Conservation (phyloP, 2,797 vertebrate species). For the Salarias fasciatus region DNA sequence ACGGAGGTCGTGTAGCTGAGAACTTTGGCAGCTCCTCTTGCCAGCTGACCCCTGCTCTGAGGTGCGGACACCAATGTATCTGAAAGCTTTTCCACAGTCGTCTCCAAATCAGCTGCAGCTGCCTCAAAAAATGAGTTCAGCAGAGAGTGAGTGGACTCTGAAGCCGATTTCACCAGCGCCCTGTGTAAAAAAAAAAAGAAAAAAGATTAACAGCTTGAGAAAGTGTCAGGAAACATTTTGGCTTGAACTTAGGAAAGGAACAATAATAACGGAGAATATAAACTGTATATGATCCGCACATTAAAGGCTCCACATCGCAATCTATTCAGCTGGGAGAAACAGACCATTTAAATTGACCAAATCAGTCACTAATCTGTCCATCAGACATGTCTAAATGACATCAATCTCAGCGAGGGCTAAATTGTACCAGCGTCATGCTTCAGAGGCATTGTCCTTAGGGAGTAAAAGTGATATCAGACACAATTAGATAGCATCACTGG, state of each 20-base stretch:
- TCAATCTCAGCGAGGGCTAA: constrained; percentile 36
- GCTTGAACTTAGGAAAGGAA: background rate
- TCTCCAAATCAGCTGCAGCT: constrained; percentile 90
- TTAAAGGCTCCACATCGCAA: background rate
- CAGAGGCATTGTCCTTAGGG: constrained; percentile 41
- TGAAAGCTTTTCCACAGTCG: constrained; percentile 85
- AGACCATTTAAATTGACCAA: constrained; percentile 24
- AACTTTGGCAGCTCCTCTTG: constrained; percentile 85
- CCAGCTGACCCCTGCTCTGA: constrained; percentile 84
- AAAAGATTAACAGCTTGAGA: background rate
- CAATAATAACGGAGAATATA: background rate
- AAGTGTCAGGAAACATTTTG: background rate
- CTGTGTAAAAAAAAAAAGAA: constrained; percentile 62
- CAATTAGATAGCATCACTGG: constrained; percentile 61
- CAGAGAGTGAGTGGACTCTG: constrained; percentile 84
- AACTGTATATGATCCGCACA: background rate
- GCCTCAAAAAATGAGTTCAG: constrained; percentile 90
- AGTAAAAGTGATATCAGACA: constrained; percentile 51
- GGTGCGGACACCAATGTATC: constrained; percentile 86
- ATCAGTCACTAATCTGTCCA: constrained; percentile 31
- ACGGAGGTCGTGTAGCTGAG: constrained; percentile 88
- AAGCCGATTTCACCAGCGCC: constrained; percentile 86
- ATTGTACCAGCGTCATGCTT: constrained; percentile 34
- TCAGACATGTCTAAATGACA: constrained; percentile 26
- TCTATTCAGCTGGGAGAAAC: background rate